phyloP scores from a whole-genome alignment of 2,888 invertebrate species.

The Lutraria lutraria region DNA sequence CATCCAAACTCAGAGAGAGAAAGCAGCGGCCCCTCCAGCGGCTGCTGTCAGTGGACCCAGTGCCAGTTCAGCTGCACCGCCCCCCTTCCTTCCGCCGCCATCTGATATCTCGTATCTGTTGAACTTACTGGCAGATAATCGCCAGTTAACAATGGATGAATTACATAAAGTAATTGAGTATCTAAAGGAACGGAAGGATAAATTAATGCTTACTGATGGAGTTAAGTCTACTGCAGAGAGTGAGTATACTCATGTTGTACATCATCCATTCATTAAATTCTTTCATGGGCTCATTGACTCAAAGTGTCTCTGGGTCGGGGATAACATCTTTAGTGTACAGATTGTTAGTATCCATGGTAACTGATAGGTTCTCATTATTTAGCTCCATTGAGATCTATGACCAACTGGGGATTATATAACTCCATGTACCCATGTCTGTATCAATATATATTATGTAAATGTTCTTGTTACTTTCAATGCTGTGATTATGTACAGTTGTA shows the following conservation, averaged over 20 bases:
- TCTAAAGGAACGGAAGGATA: conserved; percentile 91
- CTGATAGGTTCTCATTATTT: too few species aligned
- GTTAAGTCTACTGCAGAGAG: conserved; percentile 58
- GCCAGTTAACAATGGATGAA: conserved; percentile 87
- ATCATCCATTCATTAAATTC: too few species aligned
- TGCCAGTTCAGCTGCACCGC: conserved; percentile 56
- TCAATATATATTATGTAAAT: too few species aligned
- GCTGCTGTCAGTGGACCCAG: conserved; percentile 32
- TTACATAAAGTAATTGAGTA: conserved; percentile 87
- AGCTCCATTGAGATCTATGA: too few species aligned
- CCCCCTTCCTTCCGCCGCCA: conserved; percentile 79
- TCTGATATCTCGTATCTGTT: conserved; percentile 88
- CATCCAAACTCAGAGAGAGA: conserved; percentile 79
- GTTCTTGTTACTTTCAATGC: too few species aligned
- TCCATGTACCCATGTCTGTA: too few species aligned
- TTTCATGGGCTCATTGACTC: too few species aligned
- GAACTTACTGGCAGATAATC: conserved; percentile 94
- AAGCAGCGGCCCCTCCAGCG: conserved; percentile 71
- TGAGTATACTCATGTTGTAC: conserved; percentile 61
- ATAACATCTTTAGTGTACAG: too few species aligned
- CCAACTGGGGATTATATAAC: too few species aligned
- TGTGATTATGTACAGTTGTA: too few species aligned
- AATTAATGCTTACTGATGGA: conserved; percentile 71
- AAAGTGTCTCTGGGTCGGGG: too few species aligned
- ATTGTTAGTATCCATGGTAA: too few species aligned